These are phyloP conservation scores for Poecilia velifera DNA, from an alignment of 2,797 vertebrate genomes.

Conservation along the genomic window DNA sequence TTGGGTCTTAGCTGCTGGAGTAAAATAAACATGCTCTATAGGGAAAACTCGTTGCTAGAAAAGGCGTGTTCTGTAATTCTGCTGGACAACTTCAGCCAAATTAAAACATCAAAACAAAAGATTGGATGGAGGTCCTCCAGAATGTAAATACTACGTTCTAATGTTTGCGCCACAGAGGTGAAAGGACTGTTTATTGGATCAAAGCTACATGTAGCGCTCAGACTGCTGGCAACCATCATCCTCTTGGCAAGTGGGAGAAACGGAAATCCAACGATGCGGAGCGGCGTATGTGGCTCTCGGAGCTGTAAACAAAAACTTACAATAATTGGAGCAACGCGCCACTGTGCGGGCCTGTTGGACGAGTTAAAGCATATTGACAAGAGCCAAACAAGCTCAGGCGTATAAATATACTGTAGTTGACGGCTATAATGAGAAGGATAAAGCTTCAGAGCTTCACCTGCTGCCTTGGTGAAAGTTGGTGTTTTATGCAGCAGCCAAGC, in stretches of 20 bases:
- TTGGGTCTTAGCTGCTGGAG: constrained; percentile 17
- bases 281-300: constrained; percentile 25
- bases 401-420: constrained; percentile 26
- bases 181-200: constrained; percentile 50
- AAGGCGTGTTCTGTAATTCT: constrained; percentile 29
- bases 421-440: constrained; percentile 22
- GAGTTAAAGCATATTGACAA: constrained; percentile 25
- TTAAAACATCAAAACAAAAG: constrained; percentile 59
- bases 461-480: constrained; percentile 24
- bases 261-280: constrained; percentile 26
- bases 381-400: constrained; percentile 23
- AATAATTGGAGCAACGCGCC: constrained; percentile 41
- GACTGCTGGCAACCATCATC: constrained; percentile 37
- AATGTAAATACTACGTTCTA: constrained; percentile 41
- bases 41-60: constrained; percentile 32
- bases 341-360: constrained; percentile 30
- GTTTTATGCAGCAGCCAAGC: constrained; percentile 32
- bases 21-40: constrained; percentile 33
- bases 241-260: constrained; percentile 23
- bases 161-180: constrained; percentile 32
- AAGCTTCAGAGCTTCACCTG: constrained; percentile 43
- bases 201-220: constrained; percentile 20
- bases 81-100: constrained; percentile 51
- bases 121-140: constrained; percentile 36
- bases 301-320: constrained; percentile 47